Evolutionary conservation across 2,113 vertebrate species (phyloP), one percentile per base, ranked within the genome.

Genomic region (Thamnaconus septentrionalis): DNA sequence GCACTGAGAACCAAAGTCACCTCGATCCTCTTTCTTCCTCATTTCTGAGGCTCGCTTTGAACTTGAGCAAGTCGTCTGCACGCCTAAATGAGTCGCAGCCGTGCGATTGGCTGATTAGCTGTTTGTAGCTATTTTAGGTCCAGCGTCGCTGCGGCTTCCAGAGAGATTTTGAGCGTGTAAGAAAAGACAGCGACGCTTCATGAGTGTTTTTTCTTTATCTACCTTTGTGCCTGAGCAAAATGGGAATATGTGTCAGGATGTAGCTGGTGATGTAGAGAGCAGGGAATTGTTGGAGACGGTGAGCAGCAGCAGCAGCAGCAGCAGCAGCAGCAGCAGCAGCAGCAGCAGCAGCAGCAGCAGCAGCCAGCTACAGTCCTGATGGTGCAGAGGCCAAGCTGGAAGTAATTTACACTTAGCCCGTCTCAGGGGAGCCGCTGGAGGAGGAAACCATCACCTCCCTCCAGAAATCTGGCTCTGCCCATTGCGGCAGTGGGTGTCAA

Each of bases 361-460:
- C 41, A 64, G 64, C 62, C 61, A n/a, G 59, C 68, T 72, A 61
- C 45, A 48, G 74, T 74, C 67, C 56, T 66, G 72, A 45, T 79
- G 79, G 79, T 4, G 59, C 68, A 39, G 64, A 81, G 82, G 72
- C 79, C 68, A 67, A 80, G 73, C 80, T 80, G 75, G 86, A 86
- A 89, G 90, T 89, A 91, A 93, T 92, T 91, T 89, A 88, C 87
- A 89, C 89, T 61, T 50, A 11, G 57, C 73, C 79, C 83, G 83
- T 82, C 86, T 85, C 81, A 18, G 85, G 88, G 87, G 65, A 48
- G 11, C 64, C 45, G 48, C 80, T 54, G 73, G 81, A 64, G 81
- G 76, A 75, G 79, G 73, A 74, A 75, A 71, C 78, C 82, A 89
- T 89, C 87, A 85, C 81, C 88, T 85, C 73, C 81, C 73, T 68